Evolutionary conservation across 2,888 invertebrate genomes (phyloP).

Genomic region (Eupithecia tripunctaria): DNA sequence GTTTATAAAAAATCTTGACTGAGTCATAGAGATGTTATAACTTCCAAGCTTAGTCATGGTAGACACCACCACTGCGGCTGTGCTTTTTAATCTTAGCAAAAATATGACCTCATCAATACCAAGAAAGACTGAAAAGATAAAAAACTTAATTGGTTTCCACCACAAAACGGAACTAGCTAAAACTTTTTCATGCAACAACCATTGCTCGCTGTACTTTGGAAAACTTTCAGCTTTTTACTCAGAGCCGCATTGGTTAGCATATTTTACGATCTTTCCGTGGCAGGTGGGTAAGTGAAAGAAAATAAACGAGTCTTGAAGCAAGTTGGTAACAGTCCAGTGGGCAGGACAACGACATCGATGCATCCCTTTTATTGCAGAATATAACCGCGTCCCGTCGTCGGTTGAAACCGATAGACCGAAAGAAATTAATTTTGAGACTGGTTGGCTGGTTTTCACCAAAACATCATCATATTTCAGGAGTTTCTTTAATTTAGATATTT

Average conservation of each 20-base stretch:
- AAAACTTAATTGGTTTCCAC: slow-evolving; percentile 49
- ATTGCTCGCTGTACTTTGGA: slow-evolving; percentile 18
- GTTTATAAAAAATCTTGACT: background rate
- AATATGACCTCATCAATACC: slow-evolving; percentile 57
- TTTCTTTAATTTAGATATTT: background rate
- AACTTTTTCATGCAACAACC: slow-evolving; percentile 6
- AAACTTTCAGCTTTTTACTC: background rate
- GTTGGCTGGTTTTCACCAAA: background rate
- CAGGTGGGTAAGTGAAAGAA: slow-evolving; percentile 70
- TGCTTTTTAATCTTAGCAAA: slow-evolving; percentile 35
- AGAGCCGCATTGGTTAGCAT: slow-evolving; percentile 48
- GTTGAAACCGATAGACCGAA: background rate
- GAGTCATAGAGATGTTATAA: background rate
- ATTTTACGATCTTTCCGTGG: slow-evolving; percentile 45
- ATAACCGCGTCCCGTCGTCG: slow-evolving; percentile 7
- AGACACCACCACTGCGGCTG: background rate
- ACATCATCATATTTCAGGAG: background rate
- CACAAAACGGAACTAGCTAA: slow-evolving; percentile 23
- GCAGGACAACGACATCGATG: slow-evolving; percentile 72
- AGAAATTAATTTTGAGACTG: background rate
- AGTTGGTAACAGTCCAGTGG: slow-evolving; percentile 69
- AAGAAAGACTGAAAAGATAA: slow-evolving; percentile 44
- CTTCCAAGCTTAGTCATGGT: background rate
- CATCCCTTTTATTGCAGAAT: slow-evolving; percentile 27
- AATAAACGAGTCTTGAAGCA: slow-evolving; percentile 65